Conservation (phyloP, 2,888 invertebrate species). For the Muschampia plurimacula region DNA sequence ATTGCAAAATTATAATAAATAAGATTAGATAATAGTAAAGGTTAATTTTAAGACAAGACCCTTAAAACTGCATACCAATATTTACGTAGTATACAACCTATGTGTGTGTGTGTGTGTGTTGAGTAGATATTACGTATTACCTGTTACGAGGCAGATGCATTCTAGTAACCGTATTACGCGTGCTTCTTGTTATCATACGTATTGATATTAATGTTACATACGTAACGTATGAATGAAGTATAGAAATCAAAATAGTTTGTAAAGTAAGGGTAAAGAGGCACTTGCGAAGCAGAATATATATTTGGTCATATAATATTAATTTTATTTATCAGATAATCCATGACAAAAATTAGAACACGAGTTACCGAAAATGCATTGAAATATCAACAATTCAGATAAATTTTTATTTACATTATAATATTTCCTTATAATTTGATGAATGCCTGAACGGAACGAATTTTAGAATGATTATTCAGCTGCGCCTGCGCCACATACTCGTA, state of each 20-base stretch:
- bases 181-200: conserved; percentile 24
- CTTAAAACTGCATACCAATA: background rate
- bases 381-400: too few relatives aligned
- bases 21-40: background rate
- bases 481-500: conserved; percentile 50
- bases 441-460: background rate
- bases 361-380: too few relatives aligned
- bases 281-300: background rate
- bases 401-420: background rate
- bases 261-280: background rate
- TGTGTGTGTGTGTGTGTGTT: background rate
- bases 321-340: too few relatives aligned
- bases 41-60: too few relatives aligned
- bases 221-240: too few relatives aligned
- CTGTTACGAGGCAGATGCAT: conserved; percentile 44
- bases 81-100: background rate
- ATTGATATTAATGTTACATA: too few relatives aligned
- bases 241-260: too few relatives aligned
- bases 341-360: too few relatives aligned
- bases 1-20: background rate
- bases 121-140: conserved; percentile 41
- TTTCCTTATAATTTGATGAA: background rate
- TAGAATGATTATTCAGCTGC: conserved; percentile 3
- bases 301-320: background rate
- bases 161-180: conserved; percentile 39